Evolutionary conservation across 2,797 vertebrate genomes (phyloP), one percentile per base, ranked within the genome.

Genomic region (Geotria australis): DNA sequence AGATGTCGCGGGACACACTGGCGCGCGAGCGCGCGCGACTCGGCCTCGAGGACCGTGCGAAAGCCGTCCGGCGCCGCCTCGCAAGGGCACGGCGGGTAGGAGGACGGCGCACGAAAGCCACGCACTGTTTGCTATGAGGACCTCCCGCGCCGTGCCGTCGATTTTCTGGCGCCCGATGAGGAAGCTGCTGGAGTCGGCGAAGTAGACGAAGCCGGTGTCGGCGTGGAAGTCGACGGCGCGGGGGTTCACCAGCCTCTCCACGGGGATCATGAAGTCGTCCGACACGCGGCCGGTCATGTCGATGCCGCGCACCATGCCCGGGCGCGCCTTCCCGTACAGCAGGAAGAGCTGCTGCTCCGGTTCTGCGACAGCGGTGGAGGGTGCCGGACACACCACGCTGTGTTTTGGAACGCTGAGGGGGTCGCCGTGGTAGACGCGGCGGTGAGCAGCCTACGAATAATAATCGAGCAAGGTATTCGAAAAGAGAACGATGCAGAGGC

Each of bases 241-340:
- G 6, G 89, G 89, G 66, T 96, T 96, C 79, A 91, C 86, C 48
- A 96, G 75, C 73, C 95, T 96, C 73, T 96, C 89, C 1, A 96
- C 95, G 64, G 89, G 89, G 63, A 96, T 95, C 80, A 96, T 96
- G 72, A 91, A 86, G 63, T 96, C 89, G 0, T 95, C 85, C 0
- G 85, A 86, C 45, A 85, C 81, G 62, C 80, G 88, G 57, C 81
- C 78, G 0, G 81, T 84, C 77, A 86, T 80, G 65, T 93, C 88
- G 88, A 96, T 96, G 14, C 89, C 89, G 0, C 88, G 73, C 66
- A 96, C 95, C 67, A 96, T 82, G 57, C 89, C 89, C 0, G 89
- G 89, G 1, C 85, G 81, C 10, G 86, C 89, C 58, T 94, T 88
- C 55, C 89, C 85, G 0, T 96, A 96, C 56, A 96, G 79, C 60